Base-by-base conservation (phyloP, 2,888 invertebrate genomes). In the Cantharis flavilabris region DNA sequence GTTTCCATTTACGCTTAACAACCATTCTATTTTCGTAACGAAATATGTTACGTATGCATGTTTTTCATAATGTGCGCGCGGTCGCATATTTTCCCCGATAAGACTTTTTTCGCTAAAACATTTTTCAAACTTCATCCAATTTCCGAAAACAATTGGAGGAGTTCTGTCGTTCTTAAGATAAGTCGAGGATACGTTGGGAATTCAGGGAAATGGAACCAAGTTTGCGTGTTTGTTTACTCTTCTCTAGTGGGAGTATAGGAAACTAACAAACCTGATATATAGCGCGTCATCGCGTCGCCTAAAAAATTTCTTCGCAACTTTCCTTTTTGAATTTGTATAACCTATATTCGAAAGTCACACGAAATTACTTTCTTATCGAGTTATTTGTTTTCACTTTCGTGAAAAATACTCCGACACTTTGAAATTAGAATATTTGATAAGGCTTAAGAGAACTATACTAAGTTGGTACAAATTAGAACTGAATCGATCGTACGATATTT, bases 111-210 rank as follows among this genome's bases (percentile, higher is more conserved):
- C 74, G 77, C 73, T 73, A 72, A 85, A 85, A 86, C 86, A 87
- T 88, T 89, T 89, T 89, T 88, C 87, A 87, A 84, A 84, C 86
- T 85, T 85, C 86, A 87, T 89, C 87, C 89, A 89, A 90, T 90
- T 90, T 89, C 88, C 87, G 88, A 89, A 89, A 89, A 89, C 88
- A 88, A 87, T 88, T 87, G 85, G 81, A 83, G 80, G 79, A 80
- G 72, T 80, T 75, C 75, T 78, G 72, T 75, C 49, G 49, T 73
- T 78, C 75, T 75, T 78, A 72, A 76, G 81, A 80, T 81, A 80
- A 79, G 77, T 80, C 80, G 75, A 73, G 80, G 80, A 80, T 80
- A 82, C 81, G 82, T 81, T 81, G 76, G 81, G 82, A 80, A 81
- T 80, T 82, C 82, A 76, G 82, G 84, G 83, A 84, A 85, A 85